phyloP scores from a whole-genome alignment of 2,888 invertebrate species.

The Drosophila algonquin region DNA sequence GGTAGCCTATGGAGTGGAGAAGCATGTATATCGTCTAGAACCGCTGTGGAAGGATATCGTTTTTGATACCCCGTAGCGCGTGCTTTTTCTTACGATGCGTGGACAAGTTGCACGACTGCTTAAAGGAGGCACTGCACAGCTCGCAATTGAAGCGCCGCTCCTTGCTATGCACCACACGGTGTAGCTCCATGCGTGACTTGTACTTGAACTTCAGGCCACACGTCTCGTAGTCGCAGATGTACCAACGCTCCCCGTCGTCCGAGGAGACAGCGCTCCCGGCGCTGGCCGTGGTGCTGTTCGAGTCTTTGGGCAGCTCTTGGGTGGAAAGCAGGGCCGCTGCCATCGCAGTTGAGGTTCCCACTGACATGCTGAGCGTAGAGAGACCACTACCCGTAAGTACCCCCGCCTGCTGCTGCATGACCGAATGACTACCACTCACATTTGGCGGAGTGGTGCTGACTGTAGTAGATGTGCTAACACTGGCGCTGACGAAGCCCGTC shows the following conservation, averaged over 20 bases:
- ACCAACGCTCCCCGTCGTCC: conserved; percentile 81
- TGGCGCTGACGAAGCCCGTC: conserved; percentile 46
- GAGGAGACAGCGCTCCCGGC: conserved; percentile 81
- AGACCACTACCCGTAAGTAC: conserved; percentile 25
- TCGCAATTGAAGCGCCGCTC: conserved; percentile 81
- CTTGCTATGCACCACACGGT: conserved; percentile 81
- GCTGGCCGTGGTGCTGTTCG: conserved; percentile 81
- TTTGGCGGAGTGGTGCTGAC: conserved; percentile 55
- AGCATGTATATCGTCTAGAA: conserved; percentile 48
- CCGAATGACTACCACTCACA: conserved; percentile 23
- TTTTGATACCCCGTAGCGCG: conserved; percentile 75
- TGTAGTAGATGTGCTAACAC: conserved; percentile 27
- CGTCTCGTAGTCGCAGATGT: conserved; percentile 77
- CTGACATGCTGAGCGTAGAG: conserved; percentile 60
- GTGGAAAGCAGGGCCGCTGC: conserved; percentile 52
- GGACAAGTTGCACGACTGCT: conserved; percentile 81
- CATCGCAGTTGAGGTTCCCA: conserved; percentile 52
- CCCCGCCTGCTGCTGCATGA: conserved; percentile 27
- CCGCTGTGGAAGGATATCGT: conserved; percentile 68
- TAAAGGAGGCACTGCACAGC: conserved; percentile 80
- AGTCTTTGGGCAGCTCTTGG: conserved; percentile 75
- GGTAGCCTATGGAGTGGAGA: background rate
- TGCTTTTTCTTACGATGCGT: conserved; percentile 82
- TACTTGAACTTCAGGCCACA: conserved; percentile 81
- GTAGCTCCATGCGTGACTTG: conserved; percentile 80